Conservation (phyloP, 2,113 vertebrate genomes). For the Dasyornis broadbenti region DNA sequence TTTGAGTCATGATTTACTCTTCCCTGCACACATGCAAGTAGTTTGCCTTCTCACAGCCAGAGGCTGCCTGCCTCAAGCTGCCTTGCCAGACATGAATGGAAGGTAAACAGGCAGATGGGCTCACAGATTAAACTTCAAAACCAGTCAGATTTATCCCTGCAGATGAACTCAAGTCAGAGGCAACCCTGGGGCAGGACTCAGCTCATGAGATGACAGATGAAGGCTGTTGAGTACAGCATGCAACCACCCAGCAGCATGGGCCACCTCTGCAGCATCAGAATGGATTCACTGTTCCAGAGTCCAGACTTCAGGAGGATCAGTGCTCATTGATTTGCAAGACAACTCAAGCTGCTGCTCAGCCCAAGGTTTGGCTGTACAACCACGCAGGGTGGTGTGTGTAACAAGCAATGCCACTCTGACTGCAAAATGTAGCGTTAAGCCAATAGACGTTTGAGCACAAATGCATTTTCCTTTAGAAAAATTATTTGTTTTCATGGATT, state of each 20-base stretch:
- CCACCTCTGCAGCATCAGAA: not conserved
- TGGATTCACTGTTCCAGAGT: not conserved
- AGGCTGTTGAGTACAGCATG: not conserved
- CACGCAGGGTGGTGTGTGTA: not conserved
- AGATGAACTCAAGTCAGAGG: not conserved
- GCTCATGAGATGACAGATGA: not conserved
- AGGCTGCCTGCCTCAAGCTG: not conserved
- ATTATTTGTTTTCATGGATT: not conserved
- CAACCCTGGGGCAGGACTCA: not conserved
- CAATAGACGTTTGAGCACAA: fast-evolving
- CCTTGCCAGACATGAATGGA: not conserved
- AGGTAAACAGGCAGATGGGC: not conserved
- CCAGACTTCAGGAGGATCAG: fast-evolving
- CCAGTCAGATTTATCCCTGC: not conserved
- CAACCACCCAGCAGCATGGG: fast-evolving
- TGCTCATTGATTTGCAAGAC: fast-evolving
- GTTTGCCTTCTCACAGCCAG: not conserved
- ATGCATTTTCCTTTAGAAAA: not conserved
- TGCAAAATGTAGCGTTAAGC: not conserved
- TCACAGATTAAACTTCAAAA: not conserved
- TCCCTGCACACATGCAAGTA: not conserved
- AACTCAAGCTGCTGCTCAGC: not conserved
- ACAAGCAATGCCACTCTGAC: not conserved
- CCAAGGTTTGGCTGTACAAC: not conserved
- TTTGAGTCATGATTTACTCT: not conserved